A percentile compares a stretch with the other conserved stretches of the same genome.
Conservation (phyloP, 2,113 vertebrate genomes). For the Phocoena phocoena region DNA sequence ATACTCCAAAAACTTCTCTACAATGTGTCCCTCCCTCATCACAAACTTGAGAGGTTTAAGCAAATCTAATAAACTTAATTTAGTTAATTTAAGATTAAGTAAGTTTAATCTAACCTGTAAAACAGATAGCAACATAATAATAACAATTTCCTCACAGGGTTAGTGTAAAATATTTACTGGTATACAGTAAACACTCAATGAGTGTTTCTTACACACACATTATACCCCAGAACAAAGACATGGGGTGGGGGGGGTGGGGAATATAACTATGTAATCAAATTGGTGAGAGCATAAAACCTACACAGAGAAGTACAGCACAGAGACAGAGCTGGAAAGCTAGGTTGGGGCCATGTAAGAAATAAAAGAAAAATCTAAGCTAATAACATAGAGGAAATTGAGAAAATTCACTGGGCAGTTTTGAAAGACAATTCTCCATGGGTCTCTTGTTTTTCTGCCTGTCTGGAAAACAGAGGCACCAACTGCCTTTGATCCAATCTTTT, state of each 20-base stretch:
- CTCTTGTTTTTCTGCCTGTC: not conserved
- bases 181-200: not conserved
- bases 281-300: not conserved
- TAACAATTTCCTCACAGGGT: not conserved
- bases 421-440: not conserved
- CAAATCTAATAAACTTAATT: not conserved
- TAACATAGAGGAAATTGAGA: not conserved
- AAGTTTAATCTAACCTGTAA: not conserved
- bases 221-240: not conserved
- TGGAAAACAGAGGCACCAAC: not conserved
- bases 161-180: not conserved
- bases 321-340: not conserved
- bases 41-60: not conserved
- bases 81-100: not conserved
- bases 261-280: not conserved
- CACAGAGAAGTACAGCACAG: not conserved
- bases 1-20: not conserved
- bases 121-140: not conserved
- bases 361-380: not conserved
- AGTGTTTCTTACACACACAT: not conserved
- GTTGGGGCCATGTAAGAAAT: not conserved
- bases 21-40: not conserved
- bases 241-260: fast-evolving
- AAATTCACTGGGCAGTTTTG: not conserved
- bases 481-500: not conserved